A percentile compares a stretch with the other conserved stretches of the same genome.
phyloP scores from a whole-genome alignment of 2,113 vertebrate genomes.

The Kobus ellipsiprymnus region DNA sequence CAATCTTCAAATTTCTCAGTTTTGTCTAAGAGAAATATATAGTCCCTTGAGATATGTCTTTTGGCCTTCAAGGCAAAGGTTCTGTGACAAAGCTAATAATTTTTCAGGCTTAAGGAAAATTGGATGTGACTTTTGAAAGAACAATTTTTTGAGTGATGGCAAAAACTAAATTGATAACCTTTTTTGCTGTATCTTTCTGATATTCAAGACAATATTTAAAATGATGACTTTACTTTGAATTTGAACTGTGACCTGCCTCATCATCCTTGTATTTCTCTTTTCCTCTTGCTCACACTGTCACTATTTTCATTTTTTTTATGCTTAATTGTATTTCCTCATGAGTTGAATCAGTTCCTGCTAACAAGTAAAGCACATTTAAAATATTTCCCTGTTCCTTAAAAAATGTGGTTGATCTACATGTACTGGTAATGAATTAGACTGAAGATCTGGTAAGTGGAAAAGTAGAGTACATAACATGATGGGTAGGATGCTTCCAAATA shows the following conservation, averaged over 20 bases:
- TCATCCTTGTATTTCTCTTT: background rate
- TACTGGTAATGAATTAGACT: background rate
- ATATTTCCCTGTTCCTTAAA: background rate
- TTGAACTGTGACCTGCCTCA: background rate
- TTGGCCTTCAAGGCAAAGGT: background rate
- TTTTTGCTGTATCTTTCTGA: background rate
- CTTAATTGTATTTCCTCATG: background rate
- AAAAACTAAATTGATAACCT: background rate
- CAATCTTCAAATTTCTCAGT: background rate
- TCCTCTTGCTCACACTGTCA: background rate
- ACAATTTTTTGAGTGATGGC: background rate
- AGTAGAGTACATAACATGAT: background rate
- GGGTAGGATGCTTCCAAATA: background rate
- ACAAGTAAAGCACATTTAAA: background rate
- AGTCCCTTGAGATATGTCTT: background rate
- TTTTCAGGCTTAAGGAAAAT: constrained; percentile 43
- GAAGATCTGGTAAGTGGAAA: background rate
- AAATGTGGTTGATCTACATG: background rate
- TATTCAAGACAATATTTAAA: constrained; percentile 3
- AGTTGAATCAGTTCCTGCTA: background rate
- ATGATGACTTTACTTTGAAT: background rate
- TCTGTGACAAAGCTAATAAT: background rate
- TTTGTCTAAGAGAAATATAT: constrained; percentile 20
- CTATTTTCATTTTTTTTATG: background rate
- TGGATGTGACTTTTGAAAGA: background rate